Evolutionary conservation across 2,797 vertebrate genomes (phyloP), one percentile per base, ranked within the genome.

Genomic region (Odontamblyopus rebecca): DNA sequence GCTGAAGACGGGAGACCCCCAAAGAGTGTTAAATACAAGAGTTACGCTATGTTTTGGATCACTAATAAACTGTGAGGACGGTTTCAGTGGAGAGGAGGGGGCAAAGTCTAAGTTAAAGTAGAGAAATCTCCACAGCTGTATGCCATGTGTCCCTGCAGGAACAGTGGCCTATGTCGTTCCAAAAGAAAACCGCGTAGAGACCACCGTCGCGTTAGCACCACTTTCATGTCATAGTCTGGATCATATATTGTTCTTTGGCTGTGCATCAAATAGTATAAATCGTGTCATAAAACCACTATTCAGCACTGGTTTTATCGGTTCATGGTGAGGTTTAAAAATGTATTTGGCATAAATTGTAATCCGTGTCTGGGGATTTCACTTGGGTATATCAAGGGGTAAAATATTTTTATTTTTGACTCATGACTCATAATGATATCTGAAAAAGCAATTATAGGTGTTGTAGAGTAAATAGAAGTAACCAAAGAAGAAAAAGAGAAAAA

Each of bases 161-260:
- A 61, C 44, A 35, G 2, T 54, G 53, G 7, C 53, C 6, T 23
- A 26, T 30, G 54, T 69, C 70, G 59, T 23, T 64, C 16, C 67
- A 72, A 59, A 26, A 69, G 44, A 77, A 82, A 72, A 38, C 77
- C 75, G 84, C 84, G 75, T 59, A 70, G 67, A 85, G 71, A 85
- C 79, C 79, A 81, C 78, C 75, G 41, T 19, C 73, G 9, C n/a
- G 50, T 65, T 62, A 57, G 73, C 56, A 75, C 71, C 73, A 19
- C 61, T 74, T 16, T 61, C n/a, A 29, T 2, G 12, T 1, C 56
- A 61, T 56, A 11, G 13, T 72, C 69, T 67, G 9, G 44, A 53
- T 63, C 6, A 76, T 29, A 35, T 73, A 48, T 13, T 27, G n/a
- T 48, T 80, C 64, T 81, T 77, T 72, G 63, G 70, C 32, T 18